A percentile compares a stretch with the other conserved stretches of the same genome.
These are phyloP conservation scores for Sebastolobus alascanus DNA, from an alignment of 2,797 vertebrate species.

Conservation along the genomic window DNA sequence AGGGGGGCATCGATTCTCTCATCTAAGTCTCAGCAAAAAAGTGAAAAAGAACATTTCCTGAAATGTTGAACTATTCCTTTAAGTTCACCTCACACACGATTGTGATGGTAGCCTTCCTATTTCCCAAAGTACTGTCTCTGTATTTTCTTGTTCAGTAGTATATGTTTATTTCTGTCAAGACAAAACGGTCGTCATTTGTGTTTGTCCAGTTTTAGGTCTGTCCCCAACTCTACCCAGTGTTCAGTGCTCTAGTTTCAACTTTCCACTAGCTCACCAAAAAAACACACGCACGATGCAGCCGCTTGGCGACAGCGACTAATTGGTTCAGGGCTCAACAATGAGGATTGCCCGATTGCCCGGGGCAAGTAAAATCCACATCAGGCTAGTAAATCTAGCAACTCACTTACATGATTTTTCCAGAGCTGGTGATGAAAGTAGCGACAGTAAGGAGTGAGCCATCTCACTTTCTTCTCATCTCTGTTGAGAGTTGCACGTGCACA, in stretches of 20 bases:
- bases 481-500: not conserved
- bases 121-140: not conserved
- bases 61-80: not conserved
- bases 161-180: not conserved
- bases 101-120: not conserved
- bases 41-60: not conserved
- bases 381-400: too few relatives aligned
- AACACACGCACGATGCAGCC: not conserved
- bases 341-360: too few relatives aligned
- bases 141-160: not conserved
- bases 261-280: slow-evolving; percentile 6
- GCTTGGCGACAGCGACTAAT: not conserved
- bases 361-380: too few relatives aligned
- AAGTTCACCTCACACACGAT: not conserved
- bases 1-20: not conserved
- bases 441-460: too few relatives aligned
- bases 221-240: not conserved
- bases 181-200: not conserved
- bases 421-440: too few relatives aligned
- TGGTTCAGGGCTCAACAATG: not conserved
- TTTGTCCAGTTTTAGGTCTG: not conserved
- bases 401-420: too few relatives aligned
- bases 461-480: too few relatives aligned
- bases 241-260: not conserved
- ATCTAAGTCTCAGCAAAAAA: not conserved